Evolutionary conservation across 2,797 vertebrate genomes (phyloP), one percentile per base, ranked within the genome.

Genomic region (Neosalanx taihuensis): DNA sequence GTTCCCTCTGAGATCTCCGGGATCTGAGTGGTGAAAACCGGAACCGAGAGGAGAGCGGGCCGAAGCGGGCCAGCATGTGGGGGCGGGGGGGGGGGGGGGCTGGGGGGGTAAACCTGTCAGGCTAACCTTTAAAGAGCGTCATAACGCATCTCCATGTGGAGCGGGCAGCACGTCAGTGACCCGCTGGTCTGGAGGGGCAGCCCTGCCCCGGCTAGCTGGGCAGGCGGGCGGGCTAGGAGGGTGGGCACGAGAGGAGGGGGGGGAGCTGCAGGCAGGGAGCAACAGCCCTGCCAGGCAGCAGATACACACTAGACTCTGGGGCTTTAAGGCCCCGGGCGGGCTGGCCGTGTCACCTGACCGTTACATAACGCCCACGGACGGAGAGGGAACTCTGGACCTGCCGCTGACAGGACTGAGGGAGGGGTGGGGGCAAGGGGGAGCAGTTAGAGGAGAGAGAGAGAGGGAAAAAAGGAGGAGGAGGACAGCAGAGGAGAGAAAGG

Each of bases 271-370:
- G 23, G 23, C 23, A 26, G 23, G 1, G 23, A 26, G 23, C 23
- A 1, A 26, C 23, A 26, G 23, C 23, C 23, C 23, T 51, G 49
- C 3, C 13, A 18, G 49, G 49, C 49, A 51, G 51, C 51, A n/a
- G 51, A 9, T 17, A 56, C 51, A 56, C 51, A 56, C 51, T 56
- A n/a, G 6, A 60, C 58, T 60, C 58, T 74, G 2, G 83, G 76
- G 72, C 82, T 85, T 86, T 83, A 85, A 84, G 78, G 78, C 31
- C 65, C 69, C 69, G 70, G 74, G 70, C 51, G 18, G 51, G 3
- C 6, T 6, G 84, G 69, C 82, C 77, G 69, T 79, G 76, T 88
- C 86, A 89, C 86, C 85, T 90, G 86, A 90, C 85, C 69, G 70
- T 90, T 90, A 81, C 82, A 87, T 88, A 89, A 90, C 72, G 61